Conservation (phyloP, 2,888 invertebrate species). For the Theretra japonica region DNA sequence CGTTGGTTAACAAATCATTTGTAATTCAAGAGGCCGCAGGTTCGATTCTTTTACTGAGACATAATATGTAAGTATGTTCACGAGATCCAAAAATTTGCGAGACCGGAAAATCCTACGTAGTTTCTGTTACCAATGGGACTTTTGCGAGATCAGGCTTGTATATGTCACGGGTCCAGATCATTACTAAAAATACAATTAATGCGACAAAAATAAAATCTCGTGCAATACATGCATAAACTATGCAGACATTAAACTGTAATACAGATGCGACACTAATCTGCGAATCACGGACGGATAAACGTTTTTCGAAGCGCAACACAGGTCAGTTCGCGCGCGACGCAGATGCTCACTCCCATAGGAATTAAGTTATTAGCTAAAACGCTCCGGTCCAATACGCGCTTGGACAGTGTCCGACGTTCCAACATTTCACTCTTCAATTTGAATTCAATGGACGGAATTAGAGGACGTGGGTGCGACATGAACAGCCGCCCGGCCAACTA, state of each 20-base stretch:
- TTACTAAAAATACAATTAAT: background rate
- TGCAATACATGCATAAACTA: background rate
- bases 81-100: too few species aligned
- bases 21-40: too few species aligned
- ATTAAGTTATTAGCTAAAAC: constrained; percentile 82
- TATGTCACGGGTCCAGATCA: background rate
- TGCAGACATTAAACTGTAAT: background rate
- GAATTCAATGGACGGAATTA: constrained; percentile 82
- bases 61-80: too few species aligned
- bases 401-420: constrained; percentile 55
- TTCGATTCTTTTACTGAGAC: too few species aligned
- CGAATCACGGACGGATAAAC: constrained; percentile 35
- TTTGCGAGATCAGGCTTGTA: too few species aligned
- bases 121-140: too few species aligned
- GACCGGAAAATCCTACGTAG: too few species aligned
- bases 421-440: constrained; percentile 80
- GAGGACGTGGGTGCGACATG: constrained; percentile 65
- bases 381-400: constrained; percentile 68
- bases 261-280: too few species aligned
- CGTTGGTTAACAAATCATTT: too few species aligned
- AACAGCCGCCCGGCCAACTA: constrained; percentile 44
- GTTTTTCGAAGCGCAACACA: constrained; percentile 45
- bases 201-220: background rate
- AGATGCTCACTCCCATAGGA: constrained; percentile 77
- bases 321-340: constrained; percentile 48